Conservation (phyloP, 2,888 invertebrate species). For the Galeruca laticollis region DNA sequence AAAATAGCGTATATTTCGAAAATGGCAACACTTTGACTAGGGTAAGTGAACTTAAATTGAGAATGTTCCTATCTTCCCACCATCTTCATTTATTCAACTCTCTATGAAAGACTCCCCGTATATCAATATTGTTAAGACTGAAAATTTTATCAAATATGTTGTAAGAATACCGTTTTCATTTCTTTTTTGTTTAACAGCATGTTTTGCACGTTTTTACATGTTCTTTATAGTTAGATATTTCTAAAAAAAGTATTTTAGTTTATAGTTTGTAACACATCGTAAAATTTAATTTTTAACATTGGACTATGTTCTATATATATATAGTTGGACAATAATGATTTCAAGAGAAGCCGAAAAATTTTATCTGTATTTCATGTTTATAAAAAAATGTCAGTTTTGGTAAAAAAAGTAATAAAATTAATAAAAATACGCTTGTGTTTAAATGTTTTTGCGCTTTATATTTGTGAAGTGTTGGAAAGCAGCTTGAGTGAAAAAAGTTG, state of each 20-base stretch:
- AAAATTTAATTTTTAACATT: background rate
- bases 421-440: slow-evolving; percentile 46
- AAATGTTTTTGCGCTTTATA: slow-evolving; percentile 42
- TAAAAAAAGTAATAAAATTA: slow-evolving; percentile 51
- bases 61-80: no score
- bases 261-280: slow-evolving; percentile 15
- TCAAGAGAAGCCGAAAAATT: slow-evolving; percentile 34
- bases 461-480: slow-evolving; percentile 49
- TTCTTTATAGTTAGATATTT: slow-evolving; percentile 14
- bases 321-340: slow-evolving; percentile 53
- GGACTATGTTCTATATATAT: slow-evolving; percentile 21
- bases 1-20: no score
- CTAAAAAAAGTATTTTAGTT: slow-evolving; percentile 8
- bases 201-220: slow-evolving; percentile 30
- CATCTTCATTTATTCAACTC: no score
- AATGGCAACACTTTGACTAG: no score
- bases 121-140: slow-evolving; percentile 28
- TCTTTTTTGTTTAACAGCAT: slow-evolving; percentile 43
- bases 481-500: slow-evolving; percentile 57
- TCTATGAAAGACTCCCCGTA: background rate
- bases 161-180: slow-evolving; percentile 36
- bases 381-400: slow-evolving; percentile 46
- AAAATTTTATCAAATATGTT: slow-evolving; percentile 45
- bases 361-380: slow-evolving; percentile 41
- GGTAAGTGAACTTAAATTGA: no score